Conservation (phyloP, 1,140 invertebrate species). For the Maniola jurtina region DNA sequence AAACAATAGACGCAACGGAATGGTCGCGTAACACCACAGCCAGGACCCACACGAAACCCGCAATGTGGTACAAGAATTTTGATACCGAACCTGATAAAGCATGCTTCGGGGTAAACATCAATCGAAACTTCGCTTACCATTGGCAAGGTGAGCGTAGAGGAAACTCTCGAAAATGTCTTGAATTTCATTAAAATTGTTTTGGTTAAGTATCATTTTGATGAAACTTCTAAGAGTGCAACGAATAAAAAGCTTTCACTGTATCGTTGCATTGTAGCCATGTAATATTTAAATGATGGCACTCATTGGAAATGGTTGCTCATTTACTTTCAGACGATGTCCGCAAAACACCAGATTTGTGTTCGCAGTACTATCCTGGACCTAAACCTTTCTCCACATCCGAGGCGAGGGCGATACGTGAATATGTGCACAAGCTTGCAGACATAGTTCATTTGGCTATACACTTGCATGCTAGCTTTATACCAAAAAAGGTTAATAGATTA, state of each 20-base stretch:
- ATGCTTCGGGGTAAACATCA: constrained; percentile 66
- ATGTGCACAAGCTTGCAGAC: constrained; percentile 52
- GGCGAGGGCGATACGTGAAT: constrained; percentile 53
- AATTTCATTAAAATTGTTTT: no score
- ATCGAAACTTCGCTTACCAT: constrained; percentile 70
- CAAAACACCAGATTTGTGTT: constrained; percentile 57
- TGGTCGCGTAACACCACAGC: constrained; percentile 54
- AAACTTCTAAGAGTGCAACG: no score
- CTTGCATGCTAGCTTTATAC: constrained; percentile 63
- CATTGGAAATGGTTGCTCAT: no score
- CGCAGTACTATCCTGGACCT: constrained; percentile 54
- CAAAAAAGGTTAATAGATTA: constrained; percentile 56
- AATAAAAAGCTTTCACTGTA: no score
- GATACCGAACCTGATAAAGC: constrained; percentile 40
- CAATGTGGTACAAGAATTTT: constrained; percentile 62
- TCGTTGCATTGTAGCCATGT: no score
- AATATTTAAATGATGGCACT: no score
- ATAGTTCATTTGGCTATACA: constrained; percentile 59
- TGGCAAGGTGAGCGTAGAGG: constrained; percentile 60
- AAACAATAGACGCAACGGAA: constrained; percentile 35
- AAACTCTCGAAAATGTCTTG: not conserved
- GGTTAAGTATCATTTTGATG: no score
- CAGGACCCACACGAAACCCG: constrained; percentile 40
- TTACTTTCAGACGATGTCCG: constrained; percentile 52
- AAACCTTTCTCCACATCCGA: constrained; percentile 61